Conservation (phyloP, 2,113 vertebrate genomes). For the Strix aluco region DNA sequence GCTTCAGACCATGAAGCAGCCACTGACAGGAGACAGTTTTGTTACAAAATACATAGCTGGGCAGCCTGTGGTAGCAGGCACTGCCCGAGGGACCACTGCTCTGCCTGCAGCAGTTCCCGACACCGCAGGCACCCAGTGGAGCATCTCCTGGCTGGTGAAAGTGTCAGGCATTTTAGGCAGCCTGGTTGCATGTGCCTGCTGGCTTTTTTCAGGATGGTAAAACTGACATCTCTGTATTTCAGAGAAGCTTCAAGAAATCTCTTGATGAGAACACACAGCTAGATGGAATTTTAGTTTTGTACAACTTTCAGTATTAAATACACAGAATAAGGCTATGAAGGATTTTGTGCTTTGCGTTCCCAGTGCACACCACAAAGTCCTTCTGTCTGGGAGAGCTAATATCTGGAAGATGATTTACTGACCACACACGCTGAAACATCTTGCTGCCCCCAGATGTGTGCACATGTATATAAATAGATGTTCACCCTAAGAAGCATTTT, state of each 20-base stretch:
- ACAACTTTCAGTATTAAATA: background rate
- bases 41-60: background rate
- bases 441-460: background rate
- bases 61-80: fast-evolving
- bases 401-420: background rate
- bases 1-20: background rate
- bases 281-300: background rate
- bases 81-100: fast-evolving
- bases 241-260: background rate
- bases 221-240: background rate
- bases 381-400: background rate
- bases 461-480: fast-evolving
- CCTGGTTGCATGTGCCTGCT: background rate
- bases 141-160: background rate
- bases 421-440: background rate
- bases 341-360: background rate
- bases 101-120: background rate
- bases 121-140: fast-evolving
- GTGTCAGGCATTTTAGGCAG: fast-evolving
- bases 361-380: background rate
- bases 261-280: background rate
- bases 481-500: background rate
- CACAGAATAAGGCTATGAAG: background rate
- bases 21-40: background rate
- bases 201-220: background rate